Percentiles rank a stretch among this genome's conserved stretches.
phyloP scores from a whole-genome alignment of 2,113 vertebrate genomes.

The Callaeas wilsoni region DNA sequence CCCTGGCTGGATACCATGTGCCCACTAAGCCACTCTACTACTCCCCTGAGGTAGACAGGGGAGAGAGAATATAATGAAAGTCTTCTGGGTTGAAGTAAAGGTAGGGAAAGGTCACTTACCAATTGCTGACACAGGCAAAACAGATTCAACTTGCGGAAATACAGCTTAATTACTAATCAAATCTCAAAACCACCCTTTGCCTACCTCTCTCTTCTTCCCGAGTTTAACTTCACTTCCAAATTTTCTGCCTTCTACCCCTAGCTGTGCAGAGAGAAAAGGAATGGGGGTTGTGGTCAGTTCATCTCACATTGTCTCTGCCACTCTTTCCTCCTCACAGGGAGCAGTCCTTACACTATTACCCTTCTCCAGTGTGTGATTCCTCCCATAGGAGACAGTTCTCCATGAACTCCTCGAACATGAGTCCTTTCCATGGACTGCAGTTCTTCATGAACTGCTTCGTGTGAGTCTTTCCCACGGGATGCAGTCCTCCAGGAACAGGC shows the following conservation, averaged over 20 bases:
- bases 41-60: not conserved
- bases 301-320: not conserved
- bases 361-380: not conserved
- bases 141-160: not conserved
- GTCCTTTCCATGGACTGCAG: not conserved
- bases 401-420: not conserved
- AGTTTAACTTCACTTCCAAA: not conserved
- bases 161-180: not conserved
- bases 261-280: not conserved
- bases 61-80: not conserved
- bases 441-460: not conserved
- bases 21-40: not conserved
- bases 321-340: not conserved
- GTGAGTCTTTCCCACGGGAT: rapidly evolving
- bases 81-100: not conserved
- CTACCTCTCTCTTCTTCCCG: not conserved
- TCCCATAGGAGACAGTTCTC: not conserved
- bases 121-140: not conserved
- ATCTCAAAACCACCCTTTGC: not conserved
- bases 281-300: not conserved
- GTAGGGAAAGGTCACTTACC: not conserved
- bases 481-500: not conserved
- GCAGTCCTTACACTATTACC: not conserved
- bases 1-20: not conserved
- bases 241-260: not conserved